Evolutionary conservation across 2,113 vertebrate genomes (phyloP).

Genomic region (Coracopsis vasa): DNA sequence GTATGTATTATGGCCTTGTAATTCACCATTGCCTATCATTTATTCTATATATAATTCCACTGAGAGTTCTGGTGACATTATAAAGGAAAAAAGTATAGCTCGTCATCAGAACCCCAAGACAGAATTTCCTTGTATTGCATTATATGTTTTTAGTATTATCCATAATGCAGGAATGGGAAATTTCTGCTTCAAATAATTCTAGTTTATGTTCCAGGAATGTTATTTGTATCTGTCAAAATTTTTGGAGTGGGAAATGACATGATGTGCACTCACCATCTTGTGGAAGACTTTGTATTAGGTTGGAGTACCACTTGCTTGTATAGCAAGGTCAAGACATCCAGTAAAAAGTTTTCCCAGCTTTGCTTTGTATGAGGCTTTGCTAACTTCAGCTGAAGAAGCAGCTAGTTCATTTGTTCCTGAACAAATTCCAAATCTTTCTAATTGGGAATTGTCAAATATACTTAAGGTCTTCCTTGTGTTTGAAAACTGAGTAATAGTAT

Average conservation of each 20-base stretch:
- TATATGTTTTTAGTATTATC: slow-evolving; percentile 73
- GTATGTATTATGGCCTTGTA: slow-evolving; percentile 77
- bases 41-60: slow-evolving; percentile 79
- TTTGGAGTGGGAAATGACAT: neutral
- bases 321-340: slow-evolving; percentile 29
- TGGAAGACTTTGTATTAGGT: neutral
- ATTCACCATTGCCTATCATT: slow-evolving; percentile 76
- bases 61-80: slow-evolving; percentile 77
- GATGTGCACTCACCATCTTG: neutral
- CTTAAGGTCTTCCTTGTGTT: slow-evolving; percentile 6
- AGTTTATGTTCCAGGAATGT: slow-evolving; percentile 40
- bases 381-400: slow-evolving; percentile 25
- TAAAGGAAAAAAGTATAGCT: slow-evolving; percentile 76
- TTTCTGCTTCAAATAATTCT: slow-evolving; percentile 55
- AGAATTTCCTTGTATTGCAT: slow-evolving; percentile 66
- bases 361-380: slow-evolving; percentile 4
- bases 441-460: slow-evolving; percentile 42
- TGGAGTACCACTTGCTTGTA: neutral
- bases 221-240: slow-evolving; percentile 27
- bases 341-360: slow-evolving; percentile 12
- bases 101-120: slow-evolving; percentile 73
- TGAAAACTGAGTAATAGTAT: neutral
- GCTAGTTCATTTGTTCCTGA: slow-evolving; percentile 53
- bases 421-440: slow-evolving; percentile 62
- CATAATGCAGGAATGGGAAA: slow-evolving; percentile 61